Evolutionary conservation across 2,113 vertebrate genomes (phyloP).

Genomic region (Conger conger): DNA sequence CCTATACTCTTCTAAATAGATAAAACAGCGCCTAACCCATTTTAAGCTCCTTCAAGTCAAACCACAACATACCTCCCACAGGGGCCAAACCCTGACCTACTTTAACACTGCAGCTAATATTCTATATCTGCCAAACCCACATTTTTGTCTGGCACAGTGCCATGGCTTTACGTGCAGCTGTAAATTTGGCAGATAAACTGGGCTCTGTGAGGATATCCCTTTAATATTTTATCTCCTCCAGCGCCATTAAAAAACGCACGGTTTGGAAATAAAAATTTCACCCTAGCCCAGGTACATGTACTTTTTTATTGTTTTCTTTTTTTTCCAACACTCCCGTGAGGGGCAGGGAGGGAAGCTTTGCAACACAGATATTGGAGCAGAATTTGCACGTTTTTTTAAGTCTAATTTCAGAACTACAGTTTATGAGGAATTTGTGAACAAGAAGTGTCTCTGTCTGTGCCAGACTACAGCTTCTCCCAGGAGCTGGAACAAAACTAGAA

Average conservation of each 20-base stretch:
- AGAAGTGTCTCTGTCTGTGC: not conserved
- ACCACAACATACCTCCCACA: slow-evolving; percentile 9
- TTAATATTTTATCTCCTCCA: not conserved
- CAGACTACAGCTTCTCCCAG: not conserved
- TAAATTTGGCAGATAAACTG: slow-evolving; percentile 10
- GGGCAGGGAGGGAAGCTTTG: not conserved
- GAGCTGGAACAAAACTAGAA: not conserved
- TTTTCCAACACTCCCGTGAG: not conserved
- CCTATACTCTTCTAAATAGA: not conserved
- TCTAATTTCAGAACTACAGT: not conserved
- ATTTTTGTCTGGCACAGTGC: slow-evolving; percentile 32
- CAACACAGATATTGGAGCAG: not conserved
- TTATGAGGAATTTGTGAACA: not conserved
- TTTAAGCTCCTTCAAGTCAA: not conserved
- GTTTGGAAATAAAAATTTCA: not conserved
- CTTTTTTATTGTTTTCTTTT: not conserved
- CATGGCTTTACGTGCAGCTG: slow-evolving; percentile 13
- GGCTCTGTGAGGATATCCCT: slow-evolving; percentile 8
- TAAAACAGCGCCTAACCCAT: not conserved
- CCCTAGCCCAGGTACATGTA: not conserved
- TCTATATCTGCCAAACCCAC: not conserved
- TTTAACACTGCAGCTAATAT: slow-evolving; percentile 3
- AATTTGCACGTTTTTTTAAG: not conserved
- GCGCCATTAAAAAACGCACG: not conserved
- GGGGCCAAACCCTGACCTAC: not conserved